Percentiles rank a stretch among this genome's conserved stretches.
These are phyloP conservation scores for Trissoscelio sp. DNA, from an alignment of 2,888 invertebrate genomes.

Conservation along the genomic window DNA sequence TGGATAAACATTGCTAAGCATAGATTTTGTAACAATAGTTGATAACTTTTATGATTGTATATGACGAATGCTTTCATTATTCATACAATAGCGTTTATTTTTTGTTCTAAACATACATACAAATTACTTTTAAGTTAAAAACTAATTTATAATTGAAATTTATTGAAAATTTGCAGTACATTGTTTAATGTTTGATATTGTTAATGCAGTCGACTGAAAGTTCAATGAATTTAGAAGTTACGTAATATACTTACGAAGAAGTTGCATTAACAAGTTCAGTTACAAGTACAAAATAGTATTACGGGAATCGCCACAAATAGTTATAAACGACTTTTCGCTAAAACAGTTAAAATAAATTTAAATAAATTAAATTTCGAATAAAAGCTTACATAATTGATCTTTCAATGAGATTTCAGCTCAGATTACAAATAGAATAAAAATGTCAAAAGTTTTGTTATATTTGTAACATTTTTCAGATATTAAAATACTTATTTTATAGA, in stretches of 20 bases:
- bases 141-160: not conserved
- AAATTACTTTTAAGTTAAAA: not conserved
- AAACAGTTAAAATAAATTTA: not conserved
- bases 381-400: too few species aligned
- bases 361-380: not conserved
- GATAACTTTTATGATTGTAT: not conserved
- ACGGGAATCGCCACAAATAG: constrained; percentile 8
- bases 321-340: constrained; percentile 6
- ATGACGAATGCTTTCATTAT: not conserved
- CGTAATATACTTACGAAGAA: constrained; percentile 30
- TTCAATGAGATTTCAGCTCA: too few species aligned
- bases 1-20: not conserved
- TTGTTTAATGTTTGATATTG: constrained; percentile 14
- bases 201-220: constrained; percentile 21
- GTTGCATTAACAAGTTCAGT: constrained; percentile 28
- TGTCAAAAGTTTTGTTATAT: too few species aligned
- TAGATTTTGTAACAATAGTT: not conserved
- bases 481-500: too few species aligned
- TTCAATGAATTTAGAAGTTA: constrained; percentile 28
- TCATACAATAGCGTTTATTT: too few species aligned
- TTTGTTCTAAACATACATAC: too few species aligned
- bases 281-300: constrained; percentile 18
- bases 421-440: too few species aligned
- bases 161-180: not conserved
- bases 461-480: too few species aligned